These are phyloP conservation scores for Ostrea edulis DNA, from an alignment of 1,140 invertebrate species.

Conservation along the genomic window DNA sequence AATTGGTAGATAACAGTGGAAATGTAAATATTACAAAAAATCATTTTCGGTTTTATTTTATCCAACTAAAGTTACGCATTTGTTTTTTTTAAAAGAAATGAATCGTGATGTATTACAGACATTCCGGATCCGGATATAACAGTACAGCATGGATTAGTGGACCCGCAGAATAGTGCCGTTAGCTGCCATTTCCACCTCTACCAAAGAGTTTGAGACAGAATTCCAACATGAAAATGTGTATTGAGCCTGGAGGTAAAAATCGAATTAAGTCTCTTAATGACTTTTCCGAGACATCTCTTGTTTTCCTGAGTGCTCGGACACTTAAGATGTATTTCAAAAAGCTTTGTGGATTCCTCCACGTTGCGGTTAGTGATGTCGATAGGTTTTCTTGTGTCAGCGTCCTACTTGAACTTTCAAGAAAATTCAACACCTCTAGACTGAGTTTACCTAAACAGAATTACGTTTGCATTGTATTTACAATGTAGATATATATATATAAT, in stretches of 20 bases:
- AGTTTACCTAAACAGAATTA: no score
- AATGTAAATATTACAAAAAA: no score
- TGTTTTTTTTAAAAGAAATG: no score
- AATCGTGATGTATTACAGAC: neutral
- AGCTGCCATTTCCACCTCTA: neutral
- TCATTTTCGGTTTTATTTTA: no score
- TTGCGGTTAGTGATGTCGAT: neutral
- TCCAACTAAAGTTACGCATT: no score
- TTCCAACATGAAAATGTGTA: neutral
- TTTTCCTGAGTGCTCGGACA: neutral
- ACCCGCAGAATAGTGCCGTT: conserved; percentile 24
- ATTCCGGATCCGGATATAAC: neutral
- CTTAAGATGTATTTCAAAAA: conserved; percentile 21
- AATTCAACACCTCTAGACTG: neutral
- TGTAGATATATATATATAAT: no score
- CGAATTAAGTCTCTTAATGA: conserved; percentile 9
- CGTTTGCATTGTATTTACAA: no score
- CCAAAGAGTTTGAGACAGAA: neutral
- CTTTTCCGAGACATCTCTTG: neutral
- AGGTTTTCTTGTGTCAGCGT: neutral
- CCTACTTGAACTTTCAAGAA: neutral
- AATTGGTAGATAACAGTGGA: no score
- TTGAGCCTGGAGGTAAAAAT: neutral
- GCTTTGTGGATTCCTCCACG: neutral
- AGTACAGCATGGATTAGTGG: neutral